Evolutionary conservation across 2,888 invertebrate species (phyloP).

Genomic region (Julus scandinavius): DNA sequence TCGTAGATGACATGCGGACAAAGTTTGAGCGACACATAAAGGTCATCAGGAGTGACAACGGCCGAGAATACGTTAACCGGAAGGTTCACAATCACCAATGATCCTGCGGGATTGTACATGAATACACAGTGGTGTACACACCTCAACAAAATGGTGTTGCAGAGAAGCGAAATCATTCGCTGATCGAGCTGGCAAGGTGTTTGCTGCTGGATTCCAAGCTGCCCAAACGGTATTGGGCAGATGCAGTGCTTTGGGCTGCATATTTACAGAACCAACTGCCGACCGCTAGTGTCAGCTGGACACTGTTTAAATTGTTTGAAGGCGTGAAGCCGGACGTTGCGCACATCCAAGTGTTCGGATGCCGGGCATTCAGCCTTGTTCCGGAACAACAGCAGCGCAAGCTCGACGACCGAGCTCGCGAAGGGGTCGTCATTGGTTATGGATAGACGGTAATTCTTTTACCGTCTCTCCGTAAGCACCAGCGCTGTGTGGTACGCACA

Average conservation of each 20-base stretch:
- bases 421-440: no score
- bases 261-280: slow-evolving; percentile 60
- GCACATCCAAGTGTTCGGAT: slow-evolving; percentile 53
- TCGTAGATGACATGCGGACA: neutral
- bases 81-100: neutral
- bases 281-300: slow-evolving; percentile 54
- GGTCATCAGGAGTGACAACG: neutral
- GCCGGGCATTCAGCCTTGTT: neutral
- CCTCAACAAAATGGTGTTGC: slow-evolving; percentile 61
- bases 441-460: no score
- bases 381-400: neutral
- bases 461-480: no score
- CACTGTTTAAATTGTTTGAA: slow-evolving; percentile 59
- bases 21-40: neutral
- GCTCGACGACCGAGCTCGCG: neutral
- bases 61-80: neutral
- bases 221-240: slow-evolving; percentile 59
- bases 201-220: slow-evolving; percentile 55
- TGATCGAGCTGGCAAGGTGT: slow-evolving; percentile 59
- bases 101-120: neutral
- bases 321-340: slow-evolving; percentile 55
- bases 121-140: slow-evolving; percentile 52
- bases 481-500: neutral
- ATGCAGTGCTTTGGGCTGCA: slow-evolving; percentile 58
- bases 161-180: slow-evolving; percentile 60